Percentiles rank a stretch among this genome's conserved stretches.
Conservation (phyloP, 2,113 vertebrate species). For the Tyrannus savana region DNA sequence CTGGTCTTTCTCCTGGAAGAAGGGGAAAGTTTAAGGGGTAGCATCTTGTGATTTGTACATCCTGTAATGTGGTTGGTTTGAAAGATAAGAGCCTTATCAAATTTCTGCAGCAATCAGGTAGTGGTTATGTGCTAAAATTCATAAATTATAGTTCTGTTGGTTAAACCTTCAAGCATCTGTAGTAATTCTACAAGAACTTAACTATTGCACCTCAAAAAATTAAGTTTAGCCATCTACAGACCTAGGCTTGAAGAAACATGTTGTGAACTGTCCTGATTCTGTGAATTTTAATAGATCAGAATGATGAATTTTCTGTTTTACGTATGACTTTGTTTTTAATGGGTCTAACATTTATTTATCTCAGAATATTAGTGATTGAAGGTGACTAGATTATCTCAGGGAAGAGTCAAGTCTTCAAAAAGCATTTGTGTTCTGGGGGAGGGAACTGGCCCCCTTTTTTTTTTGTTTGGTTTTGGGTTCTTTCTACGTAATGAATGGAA, state of each 20-base stretch:
- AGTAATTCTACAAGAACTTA: neutral
- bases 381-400: neutral
- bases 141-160: neutral
- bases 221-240: neutral
- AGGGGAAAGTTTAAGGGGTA: neutral
- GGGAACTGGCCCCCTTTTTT: rapidly evolving
- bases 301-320: neutral
- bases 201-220: neutral
- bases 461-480: neutral
- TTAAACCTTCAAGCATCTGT: constrained; percentile 1
- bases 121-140: neutral
- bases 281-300: neutral
- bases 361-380: neutral
- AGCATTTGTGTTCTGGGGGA: neutral
- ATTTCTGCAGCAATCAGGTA: neutral
- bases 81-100: constrained; percentile 31
- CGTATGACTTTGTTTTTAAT: neutral
- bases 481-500: neutral
- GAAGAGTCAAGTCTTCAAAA: neutral
- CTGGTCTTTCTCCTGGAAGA: neutral
- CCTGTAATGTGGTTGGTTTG: neutral
- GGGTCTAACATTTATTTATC: neutral
- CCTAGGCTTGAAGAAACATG: neutral
- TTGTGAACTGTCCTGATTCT: neutral
- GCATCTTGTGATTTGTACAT: neutral